Evolutionary conservation across 1,140 invertebrate species (phyloP).

Genomic region (Paralvinella palmiformis): DNA sequence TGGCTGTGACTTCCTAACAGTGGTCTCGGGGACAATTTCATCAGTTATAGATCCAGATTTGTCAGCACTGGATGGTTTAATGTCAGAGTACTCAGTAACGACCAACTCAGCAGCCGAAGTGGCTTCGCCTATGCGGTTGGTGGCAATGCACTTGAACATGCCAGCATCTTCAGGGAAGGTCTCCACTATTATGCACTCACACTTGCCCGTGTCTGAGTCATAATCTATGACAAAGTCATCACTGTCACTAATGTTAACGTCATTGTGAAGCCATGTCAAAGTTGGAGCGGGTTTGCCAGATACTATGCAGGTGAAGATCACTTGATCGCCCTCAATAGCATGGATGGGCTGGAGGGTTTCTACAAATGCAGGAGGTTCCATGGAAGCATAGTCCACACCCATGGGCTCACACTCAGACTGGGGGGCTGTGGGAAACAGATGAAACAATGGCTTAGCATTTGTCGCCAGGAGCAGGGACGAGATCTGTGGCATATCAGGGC

Average conservation of each 20-base stretch:
- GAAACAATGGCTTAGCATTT: not conserved
- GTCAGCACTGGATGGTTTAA: no score
- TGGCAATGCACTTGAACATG: constrained; percentile 69
- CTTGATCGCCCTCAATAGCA: constrained; percentile 40
- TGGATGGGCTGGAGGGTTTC: constrained; percentile 30
- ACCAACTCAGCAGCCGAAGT: constrained; percentile 61
- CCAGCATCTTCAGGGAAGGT: constrained; percentile 52
- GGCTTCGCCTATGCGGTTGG: constrained; percentile 75
- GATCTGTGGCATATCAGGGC: no score
- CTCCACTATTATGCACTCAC: constrained; percentile 49
- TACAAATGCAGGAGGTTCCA: constrained; percentile 42
- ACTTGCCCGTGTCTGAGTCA: constrained; percentile 40
- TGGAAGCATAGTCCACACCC: not conserved
- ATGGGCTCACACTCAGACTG: not conserved
- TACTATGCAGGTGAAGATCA: constrained; percentile 40
- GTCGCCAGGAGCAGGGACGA: no score
- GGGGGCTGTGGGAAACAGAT: not conserved
- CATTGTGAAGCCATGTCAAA: constrained; percentile 47
- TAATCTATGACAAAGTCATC: constrained; percentile 49
- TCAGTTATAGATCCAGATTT: constrained; percentile 34
- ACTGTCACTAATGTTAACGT: constrained; percentile 45
- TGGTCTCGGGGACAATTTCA: no score
- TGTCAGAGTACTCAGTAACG: constrained; percentile 37
- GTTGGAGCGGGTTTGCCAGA: constrained; percentile 40
- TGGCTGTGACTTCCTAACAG: no score